A percentile compares a stretch with the other conserved stretches of the same genome.
Conservation (phyloP, 2,113 vertebrate species). For the Rutilus rutilus region DNA sequence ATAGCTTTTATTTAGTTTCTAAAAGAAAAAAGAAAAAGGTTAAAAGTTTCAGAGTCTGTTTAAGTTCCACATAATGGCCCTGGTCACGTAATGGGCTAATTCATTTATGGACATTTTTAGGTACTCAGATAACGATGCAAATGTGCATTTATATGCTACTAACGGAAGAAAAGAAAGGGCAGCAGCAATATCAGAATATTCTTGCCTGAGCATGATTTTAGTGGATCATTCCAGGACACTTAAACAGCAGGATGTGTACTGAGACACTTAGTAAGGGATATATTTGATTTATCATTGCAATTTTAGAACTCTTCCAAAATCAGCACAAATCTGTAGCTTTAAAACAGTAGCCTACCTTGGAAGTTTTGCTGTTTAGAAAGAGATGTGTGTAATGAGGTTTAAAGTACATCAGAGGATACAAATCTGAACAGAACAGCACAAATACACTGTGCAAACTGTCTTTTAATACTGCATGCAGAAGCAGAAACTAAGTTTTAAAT, state of each 20-base stretch:
- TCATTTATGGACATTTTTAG: neutral
- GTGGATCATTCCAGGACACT: neutral
- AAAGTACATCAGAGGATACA: neutral
- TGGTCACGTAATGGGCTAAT: neutral
- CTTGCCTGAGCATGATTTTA: neutral
- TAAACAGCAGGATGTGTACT: neutral
- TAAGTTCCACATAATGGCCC: too few species aligned
- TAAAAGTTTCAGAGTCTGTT: too few species aligned
- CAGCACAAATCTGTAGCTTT: constrained; percentile 1
- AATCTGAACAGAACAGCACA: constrained; percentile 23
- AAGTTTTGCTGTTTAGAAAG: constrained; percentile 10
- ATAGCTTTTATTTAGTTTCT: neutral
- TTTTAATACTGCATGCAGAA: neutral
- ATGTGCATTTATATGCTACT: neutral
- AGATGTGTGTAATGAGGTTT: constrained; percentile 20
- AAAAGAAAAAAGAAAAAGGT: neutral
- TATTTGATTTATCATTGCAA: neutral
- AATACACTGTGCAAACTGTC: neutral
- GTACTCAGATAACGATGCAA: neutral
- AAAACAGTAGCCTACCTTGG: neutral
- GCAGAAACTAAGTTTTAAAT: neutral
- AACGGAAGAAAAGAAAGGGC: neutral
- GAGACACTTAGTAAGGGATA: neutral
- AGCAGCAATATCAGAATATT: neutral
- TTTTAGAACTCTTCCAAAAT: neutral